Conservation (phyloP, 2,797 vertebrate genomes). For the Amblyopsis hoosieri region DNA sequence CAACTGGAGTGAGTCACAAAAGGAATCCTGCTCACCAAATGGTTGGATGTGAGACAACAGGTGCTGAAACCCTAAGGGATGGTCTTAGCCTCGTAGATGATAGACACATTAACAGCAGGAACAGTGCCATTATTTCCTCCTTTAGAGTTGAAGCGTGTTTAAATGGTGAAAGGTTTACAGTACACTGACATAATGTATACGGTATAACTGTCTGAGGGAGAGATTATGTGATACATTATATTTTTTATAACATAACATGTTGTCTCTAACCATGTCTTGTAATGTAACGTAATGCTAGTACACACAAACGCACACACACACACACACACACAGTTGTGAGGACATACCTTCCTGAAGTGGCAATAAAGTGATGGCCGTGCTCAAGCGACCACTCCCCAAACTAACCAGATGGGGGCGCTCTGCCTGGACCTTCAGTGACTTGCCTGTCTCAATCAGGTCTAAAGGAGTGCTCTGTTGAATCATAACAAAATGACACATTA, state of each 20-base stretch:
- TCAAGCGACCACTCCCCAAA: conserved; percentile 93
- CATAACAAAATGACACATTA: conserved; percentile 13
- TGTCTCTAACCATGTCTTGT: too few species aligned
- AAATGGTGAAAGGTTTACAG: too few species aligned
- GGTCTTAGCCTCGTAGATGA: conserved; percentile 27
- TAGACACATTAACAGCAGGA: conserved; percentile 2
- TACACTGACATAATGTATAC: too few species aligned
- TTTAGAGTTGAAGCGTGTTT: neutral
- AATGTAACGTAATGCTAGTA: neutral
- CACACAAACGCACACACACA: conserved; percentile 10
- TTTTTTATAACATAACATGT: too few species aligned
- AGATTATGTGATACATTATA: too few species aligned
- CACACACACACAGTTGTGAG: neutral
- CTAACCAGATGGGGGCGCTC: conserved; percentile 96
- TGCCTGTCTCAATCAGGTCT: conserved; percentile 91
- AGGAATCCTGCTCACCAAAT: conserved; percentile 23
- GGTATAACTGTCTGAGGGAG: too few species aligned
- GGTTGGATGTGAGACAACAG: conserved; percentile 34
- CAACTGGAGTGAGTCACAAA: conserved; percentile 19
- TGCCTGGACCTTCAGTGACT: conserved; percentile 92
- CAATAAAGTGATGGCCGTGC: conserved; percentile 92
- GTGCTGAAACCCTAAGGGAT: conserved; percentile 31
- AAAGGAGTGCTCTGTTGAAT: conserved; percentile 84
- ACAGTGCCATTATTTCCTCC: conserved; percentile 14
- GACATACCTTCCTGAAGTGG: conserved; percentile 89